Evolutionary conservation across 2,888 invertebrate species (phyloP).

Genomic region (Carterocephalus palaemon): DNA sequence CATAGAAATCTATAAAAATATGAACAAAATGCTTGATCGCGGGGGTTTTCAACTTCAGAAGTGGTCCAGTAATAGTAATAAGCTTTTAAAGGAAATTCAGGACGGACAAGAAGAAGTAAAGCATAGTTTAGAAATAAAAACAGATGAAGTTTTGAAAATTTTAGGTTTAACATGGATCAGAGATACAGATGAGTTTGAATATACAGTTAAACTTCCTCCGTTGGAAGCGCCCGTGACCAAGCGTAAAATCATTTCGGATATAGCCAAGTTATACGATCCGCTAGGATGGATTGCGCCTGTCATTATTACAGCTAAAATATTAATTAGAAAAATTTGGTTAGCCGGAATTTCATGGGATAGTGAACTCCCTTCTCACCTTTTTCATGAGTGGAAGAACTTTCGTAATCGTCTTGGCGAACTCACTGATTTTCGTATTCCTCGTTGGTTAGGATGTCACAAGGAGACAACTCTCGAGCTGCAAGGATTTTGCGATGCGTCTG

Average conservation of each 20-base stretch:
- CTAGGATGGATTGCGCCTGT: slow-evolving; percentile 38
- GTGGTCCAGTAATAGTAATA: too few species aligned
- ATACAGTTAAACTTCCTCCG: too few species aligned
- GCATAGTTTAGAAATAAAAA: too few species aligned
- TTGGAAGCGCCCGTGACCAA: slow-evolving; percentile 5
- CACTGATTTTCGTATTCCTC: slow-evolving; percentile 20
- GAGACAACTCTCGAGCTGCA: slow-evolving; percentile 28
- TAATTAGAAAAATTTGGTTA: slow-evolving; percentile 38
- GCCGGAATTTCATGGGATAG: slow-evolving; percentile 36
- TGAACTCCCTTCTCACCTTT: slow-evolving; percentile 22
- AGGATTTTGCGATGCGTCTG: slow-evolving; percentile 33
- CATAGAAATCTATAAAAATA: too few species aligned
- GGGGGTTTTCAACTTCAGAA: too few species aligned
- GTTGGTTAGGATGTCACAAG: slow-evolving; percentile 24
- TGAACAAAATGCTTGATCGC: too few species aligned
- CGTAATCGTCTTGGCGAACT: slow-evolving; percentile 21
- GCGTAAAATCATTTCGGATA: slow-evolving; percentile 9
- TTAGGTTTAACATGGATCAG: too few species aligned
- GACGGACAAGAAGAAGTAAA: too few species aligned
- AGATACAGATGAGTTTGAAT: too few species aligned
- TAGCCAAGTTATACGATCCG: slow-evolving; percentile 1
- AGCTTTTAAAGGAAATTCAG: too few species aligned
- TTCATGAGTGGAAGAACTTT: slow-evolving; percentile 32
- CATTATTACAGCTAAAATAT: slow-evolving; percentile 33
- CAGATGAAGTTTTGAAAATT: too few species aligned